A percentile compares a stretch with the other conserved stretches of the same genome.
Evolutionary conservation across 92 coral and sea anemone species (phyloP).

Genomic region (Actinernus sp.): DNA sequence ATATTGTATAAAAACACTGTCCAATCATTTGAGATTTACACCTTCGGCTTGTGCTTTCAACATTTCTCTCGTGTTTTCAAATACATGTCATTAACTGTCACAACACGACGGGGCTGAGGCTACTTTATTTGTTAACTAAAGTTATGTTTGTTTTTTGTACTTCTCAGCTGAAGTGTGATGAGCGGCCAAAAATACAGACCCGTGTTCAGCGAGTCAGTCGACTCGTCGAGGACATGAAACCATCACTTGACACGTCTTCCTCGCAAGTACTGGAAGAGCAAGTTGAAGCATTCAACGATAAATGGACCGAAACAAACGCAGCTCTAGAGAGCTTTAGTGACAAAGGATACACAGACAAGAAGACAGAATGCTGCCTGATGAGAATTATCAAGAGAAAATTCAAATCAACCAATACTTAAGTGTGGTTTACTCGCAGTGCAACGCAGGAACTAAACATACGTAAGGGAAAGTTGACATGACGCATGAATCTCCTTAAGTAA

Average conservation of each 20-base stretch:
- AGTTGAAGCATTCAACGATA: slow-evolving; percentile 73
- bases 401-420: slow-evolving; percentile 57
- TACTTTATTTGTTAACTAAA: neutral
- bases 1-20: too few relatives aligned
- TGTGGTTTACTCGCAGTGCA: too few relatives aligned
- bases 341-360: slow-evolving; percentile 74
- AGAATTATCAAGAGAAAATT: slow-evolving; percentile 74
- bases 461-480: neutral
- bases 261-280: slow-evolving; percentile 67
- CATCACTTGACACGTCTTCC: slow-evolving; percentile 65
- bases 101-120: neutral
- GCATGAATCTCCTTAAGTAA: too few relatives aligned
- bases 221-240: slow-evolving; percentile 62
- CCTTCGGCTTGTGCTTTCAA: too few relatives aligned
- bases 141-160: neutral
- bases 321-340: slow-evolving; percentile 82
- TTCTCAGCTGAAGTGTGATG: slow-evolving; percentile 75
- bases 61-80: too few relatives aligned
- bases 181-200: slow-evolving; percentile 50
- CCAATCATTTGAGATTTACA: too few relatives aligned
- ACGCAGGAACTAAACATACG: neutral
- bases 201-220: slow-evolving; percentile 76
- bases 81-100: neutral
- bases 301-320: slow-evolving; percentile 73
- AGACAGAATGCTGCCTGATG: slow-evolving; percentile 69